Evolutionary conservation across 2,888 invertebrate species (phyloP), one percentile per base, ranked within the genome.

Genomic region (Patella caerulea): DNA sequence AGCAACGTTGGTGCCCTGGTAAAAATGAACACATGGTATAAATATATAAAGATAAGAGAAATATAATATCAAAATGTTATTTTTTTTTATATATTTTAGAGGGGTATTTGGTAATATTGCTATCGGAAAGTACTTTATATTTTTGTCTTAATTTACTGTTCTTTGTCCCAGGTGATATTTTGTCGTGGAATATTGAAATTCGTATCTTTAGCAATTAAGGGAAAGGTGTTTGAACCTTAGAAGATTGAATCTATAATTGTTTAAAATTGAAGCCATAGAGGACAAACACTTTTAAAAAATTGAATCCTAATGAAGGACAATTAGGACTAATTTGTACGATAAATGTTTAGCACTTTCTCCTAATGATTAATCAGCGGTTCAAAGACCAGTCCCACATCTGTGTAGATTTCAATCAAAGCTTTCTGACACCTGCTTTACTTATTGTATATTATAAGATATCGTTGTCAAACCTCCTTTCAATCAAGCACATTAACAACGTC

Each of bases 271-370:
- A 9, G 24, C 19, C 19, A 65, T 11, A 24, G 24, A 24, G 19
- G 65, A 24, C 19, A 65, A 65, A 65, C 19, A 19, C 24, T 65
- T 65, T 19, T 11, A 65, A 19, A 65, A 19, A 65, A 65, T 65
- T 19, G 14, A 19, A 65, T 24, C 19, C 19, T 65, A 24, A 24
- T 24, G 24, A 65, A 65, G 19, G 24, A 24, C 65, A 65, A 65
- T 65, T 24, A 65, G 19, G 19, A 14, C 65, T 24, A 19, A 65
- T 65, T 65, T 65, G 24, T 15, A 65, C 19, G 24, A 24, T 24
- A 65, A 65, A 65, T 65, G 65, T 65, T 65, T 65, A 65, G 19
- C 65, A 65, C 65, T 65, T 65, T 65, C 65, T 24, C 14, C 65
- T 65, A 65, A 65, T 65, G 65, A 24, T 19, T 65, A 65, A 65